A percentile compares a stretch with the other conserved stretches of the same genome.
phyloP scores from a whole-genome alignment of 2,113 vertebrate species.

The Tetrax tetrax region DNA sequence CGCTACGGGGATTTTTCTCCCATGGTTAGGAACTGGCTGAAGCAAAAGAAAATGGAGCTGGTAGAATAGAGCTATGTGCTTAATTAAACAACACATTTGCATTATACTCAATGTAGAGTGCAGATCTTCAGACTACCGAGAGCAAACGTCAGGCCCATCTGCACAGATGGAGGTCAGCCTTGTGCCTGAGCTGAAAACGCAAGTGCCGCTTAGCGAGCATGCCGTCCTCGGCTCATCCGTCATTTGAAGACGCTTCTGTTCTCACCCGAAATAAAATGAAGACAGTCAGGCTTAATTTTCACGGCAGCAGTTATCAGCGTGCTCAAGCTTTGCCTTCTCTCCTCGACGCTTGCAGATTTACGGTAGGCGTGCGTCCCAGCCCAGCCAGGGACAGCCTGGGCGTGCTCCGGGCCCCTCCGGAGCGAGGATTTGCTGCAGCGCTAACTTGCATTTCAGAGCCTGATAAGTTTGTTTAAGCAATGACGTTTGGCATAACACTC shows the following conservation, averaged over 20 bases:
- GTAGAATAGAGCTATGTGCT: neutral
- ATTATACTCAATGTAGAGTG: neutral
- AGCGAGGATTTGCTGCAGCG: neutral
- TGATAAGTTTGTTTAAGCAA: conserved; percentile 49
- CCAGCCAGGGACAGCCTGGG: neutral
- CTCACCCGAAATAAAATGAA: neutral
- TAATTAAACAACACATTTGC: no score
- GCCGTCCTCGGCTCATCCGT: neutral
- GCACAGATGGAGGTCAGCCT: neutral
- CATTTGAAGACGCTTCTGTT: neutral
- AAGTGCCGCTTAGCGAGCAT: accelerated
- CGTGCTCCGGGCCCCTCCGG: neutral
- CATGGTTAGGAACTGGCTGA: neutral
- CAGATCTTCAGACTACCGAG: neutral
- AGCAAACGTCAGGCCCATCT: neutral
- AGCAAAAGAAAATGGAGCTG: neutral
- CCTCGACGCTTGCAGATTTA: neutral
- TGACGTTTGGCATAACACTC: neutral
- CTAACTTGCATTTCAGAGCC: conserved; percentile 17
- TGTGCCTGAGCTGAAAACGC: neutral
- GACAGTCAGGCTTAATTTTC: neutral
- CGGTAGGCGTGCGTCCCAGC: neutral
- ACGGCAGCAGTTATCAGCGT: accelerated
- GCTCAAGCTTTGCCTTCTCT: neutral
- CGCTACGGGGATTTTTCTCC: neutral